phyloP scores from a whole-genome alignment of 2,113 vertebrate genomes.

The Plectropomus leopardus region DNA sequence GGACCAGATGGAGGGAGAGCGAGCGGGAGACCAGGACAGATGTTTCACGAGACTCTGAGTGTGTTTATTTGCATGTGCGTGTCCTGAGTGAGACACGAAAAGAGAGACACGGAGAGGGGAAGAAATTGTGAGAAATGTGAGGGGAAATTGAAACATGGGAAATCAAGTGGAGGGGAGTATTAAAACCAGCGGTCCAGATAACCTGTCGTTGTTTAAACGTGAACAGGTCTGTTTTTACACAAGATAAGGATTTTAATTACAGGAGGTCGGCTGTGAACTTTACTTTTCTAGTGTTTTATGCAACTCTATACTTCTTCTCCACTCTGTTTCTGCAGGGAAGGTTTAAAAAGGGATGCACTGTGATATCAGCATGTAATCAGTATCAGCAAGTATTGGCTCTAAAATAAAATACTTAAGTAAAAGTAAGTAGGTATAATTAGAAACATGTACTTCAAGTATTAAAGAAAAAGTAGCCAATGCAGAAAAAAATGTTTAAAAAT shows the following conservation, averaged over 20 bases:
- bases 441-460: too few relatives aligned
- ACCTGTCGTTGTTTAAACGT: neutral
- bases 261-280: too few relatives aligned
- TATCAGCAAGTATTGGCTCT: too few relatives aligned
- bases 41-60: conserved; percentile 54
- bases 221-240: neutral
- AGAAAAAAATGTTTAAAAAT: too few relatives aligned
- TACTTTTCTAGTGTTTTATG: too few relatives aligned
- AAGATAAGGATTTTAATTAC: neutral
- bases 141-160: conserved; percentile 1
- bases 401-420: too few relatives aligned
- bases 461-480: too few relatives aligned
- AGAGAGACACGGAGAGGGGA: neutral
- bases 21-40: conserved; percentile 50
- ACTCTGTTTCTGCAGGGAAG: too few relatives aligned
- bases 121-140: conserved; percentile 30
- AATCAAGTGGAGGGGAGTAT: conserved; percentile 17
- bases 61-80: conserved; percentile 29
- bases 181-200: conserved; percentile 14
- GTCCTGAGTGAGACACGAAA: conserved; percentile 19
- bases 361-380: too few relatives aligned
- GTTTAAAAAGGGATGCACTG: too few relatives aligned
- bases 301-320: too few relatives aligned
- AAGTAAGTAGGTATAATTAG: too few relatives aligned
- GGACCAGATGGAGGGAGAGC: conserved; percentile 66